A percentile compares a stretch with the other conserved stretches of the same genome.
Conservation (phyloP, 92 coral and sea anemone species). For the Palythoa grandis region DNA sequence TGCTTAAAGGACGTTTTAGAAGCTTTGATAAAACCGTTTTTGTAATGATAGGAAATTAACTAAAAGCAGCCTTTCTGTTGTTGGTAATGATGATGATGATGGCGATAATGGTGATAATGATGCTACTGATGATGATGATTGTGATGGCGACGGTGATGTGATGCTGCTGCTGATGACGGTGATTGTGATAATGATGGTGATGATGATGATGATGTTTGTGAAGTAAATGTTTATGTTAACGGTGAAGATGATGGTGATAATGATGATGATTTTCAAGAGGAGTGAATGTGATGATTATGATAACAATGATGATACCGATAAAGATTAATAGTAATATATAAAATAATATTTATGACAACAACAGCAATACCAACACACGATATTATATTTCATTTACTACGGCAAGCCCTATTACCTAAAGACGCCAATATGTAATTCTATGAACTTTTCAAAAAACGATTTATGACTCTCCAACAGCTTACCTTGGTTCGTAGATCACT, state of each 20-base stretch:
- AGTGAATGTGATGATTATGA: background rate
- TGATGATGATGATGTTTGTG: background rate
- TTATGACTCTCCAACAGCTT: background rate
- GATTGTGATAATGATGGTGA: background rate
- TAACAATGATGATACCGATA: background rate
- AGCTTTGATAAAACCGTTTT: no score
- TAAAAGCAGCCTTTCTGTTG: background rate
- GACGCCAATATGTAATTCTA: no score
- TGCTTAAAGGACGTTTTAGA: no score
- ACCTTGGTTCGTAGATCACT: slow-evolving; percentile 61
- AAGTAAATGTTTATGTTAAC: background rate
- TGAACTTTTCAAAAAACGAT: background rate
- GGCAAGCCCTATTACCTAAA: no score
- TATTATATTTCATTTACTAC: background rate
- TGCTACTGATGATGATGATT: background rate
- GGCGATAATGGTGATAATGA: background rate
- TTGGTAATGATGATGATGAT: background rate
- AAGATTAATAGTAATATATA: no score
- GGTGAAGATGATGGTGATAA: background rate
- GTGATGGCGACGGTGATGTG: background rate
- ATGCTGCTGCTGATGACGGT: background rate
- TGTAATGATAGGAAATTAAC: no score
- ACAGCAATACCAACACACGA: background rate
- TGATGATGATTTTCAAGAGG: background rate
- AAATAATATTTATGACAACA: background rate